Evolutionary conservation across 2,797 vertebrate genomes (phyloP).

Genomic region (Paedocypris micromegethes): DNA sequence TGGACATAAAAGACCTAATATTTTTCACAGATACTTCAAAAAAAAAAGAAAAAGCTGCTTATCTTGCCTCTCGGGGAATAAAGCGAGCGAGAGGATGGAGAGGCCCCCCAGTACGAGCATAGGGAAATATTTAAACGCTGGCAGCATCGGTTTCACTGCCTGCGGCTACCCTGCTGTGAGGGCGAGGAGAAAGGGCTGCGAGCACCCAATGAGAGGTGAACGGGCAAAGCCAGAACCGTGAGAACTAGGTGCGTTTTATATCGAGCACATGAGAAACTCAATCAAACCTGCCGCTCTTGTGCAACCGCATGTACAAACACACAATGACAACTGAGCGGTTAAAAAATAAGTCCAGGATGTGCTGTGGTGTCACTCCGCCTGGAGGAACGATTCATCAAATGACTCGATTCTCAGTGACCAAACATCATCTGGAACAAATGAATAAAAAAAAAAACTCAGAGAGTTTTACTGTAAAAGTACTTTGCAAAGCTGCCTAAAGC

Average conservation of each 20-base stretch:
- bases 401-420: slow-evolving; percentile 38
- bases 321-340: slow-evolving; percentile 19
- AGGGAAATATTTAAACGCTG: slow-evolving; percentile 37
- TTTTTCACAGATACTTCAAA: slow-evolving; percentile 23
- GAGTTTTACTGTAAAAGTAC: slow-evolving; percentile 43
- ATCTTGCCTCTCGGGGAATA: slow-evolving; percentile 17
- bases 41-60: slow-evolving; percentile 1
- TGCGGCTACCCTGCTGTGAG: slow-evolving; percentile 27
- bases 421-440: slow-evolving; percentile 38
- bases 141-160: slow-evolving; percentile 36
- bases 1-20: slow-evolving; percentile 17
- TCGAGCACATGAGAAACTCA: slow-evolving; percentile 19
- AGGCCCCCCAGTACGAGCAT: slow-evolving; percentile 18
- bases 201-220: slow-evolving; percentile 21
- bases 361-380: slow-evolving; percentile 36
- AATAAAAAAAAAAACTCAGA: slow-evolving; percentile 20
- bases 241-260: slow-evolving; percentile 1
- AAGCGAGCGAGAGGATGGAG: slow-evolving; percentile 9
- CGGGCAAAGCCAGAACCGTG: slow-evolving; percentile 7
- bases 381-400: slow-evolving; percentile 32
- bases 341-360: slow-evolving; percentile 49
- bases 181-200: slow-evolving; percentile 18
- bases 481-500: slow-evolving; percentile 27
- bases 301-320: slow-evolving; percentile 17
- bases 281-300: slow-evolving; percentile 1